Evolutionary conservation across 2,888 invertebrate genomes (phyloP).

Genomic region (Ennomos erosarius): DNA sequence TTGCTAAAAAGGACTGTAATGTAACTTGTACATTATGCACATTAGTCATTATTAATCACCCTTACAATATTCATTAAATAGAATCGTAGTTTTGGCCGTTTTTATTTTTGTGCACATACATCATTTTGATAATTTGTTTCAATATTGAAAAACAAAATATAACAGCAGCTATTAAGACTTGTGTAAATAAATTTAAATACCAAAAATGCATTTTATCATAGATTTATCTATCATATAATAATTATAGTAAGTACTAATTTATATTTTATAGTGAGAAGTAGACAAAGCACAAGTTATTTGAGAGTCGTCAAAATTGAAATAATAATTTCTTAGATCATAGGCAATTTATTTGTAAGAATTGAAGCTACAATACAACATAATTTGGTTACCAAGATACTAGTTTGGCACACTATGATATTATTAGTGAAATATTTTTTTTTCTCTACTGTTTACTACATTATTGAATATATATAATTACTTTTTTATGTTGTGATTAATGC

Average conservation of each 20-base stretch:
- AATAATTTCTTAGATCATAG: constrained; percentile 10
- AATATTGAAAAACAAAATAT: too few species aligned
- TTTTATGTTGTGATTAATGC: too few species aligned
- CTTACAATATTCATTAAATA: constrained; percentile 2
- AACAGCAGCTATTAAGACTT: not conserved
- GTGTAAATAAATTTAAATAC: constrained; percentile 3
- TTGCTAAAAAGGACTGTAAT: constrained; percentile 33
- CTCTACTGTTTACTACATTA: too few species aligned
- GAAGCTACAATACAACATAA: constrained; percentile 20
- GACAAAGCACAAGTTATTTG: constrained; percentile 1
- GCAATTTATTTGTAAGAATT: constrained; percentile 18
- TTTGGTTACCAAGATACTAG: constrained; percentile 51
- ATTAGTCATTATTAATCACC: constrained; percentile 23
- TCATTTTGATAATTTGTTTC: not conserved
- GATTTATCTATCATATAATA: constrained; percentile 8
- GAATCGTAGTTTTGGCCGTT: not conserved
- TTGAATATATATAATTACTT: too few species aligned
- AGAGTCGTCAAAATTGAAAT: not conserved
- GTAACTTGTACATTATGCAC: constrained; percentile 38
- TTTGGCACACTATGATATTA: constrained; percentile 23
- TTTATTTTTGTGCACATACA: constrained; percentile 6
- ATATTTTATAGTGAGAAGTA: not conserved
- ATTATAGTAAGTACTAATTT: not conserved
- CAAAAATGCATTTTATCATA: constrained; percentile 4
- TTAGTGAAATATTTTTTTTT: not conserved